Evolutionary conservation across 2,888 invertebrate genomes (phyloP).

Genomic region (Sipunculus nudus): DNA sequence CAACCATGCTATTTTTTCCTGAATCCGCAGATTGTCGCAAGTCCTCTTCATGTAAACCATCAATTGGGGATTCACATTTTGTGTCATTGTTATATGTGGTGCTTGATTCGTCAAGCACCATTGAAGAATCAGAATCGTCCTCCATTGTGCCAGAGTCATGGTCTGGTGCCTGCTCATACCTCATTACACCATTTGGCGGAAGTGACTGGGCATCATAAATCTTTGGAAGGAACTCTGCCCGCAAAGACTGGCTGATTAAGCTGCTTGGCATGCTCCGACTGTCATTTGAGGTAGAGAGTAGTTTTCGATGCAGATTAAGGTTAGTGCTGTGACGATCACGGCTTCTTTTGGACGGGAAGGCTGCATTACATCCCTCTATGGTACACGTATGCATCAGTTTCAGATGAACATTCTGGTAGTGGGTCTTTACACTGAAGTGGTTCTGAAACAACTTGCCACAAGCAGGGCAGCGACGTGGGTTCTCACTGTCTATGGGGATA

Average conservation of each 20-base stretch:
- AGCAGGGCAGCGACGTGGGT: slow-evolving; percentile 88
- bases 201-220: slow-evolving; percentile 16
- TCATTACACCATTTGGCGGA: too few species aligned
- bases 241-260: neutral
- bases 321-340: slow-evolving; percentile 93
- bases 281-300: slow-evolving; percentile 69
- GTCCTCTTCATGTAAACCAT: too few species aligned
- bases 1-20: slow-evolving; percentile 63
- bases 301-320: slow-evolving; percentile 87
- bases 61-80: too few species aligned
- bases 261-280: slow-evolving; percentile 13
- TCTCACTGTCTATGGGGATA: slow-evolving; percentile 90
- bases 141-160: too few species aligned
- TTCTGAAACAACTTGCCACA: slow-evolving; percentile 95
- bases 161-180: too few species aligned
- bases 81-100: too few species aligned
- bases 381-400: slow-evolving; percentile 96
- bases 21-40: too few species aligned
- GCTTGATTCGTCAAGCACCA: too few species aligned
- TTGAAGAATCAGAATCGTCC: too few species aligned
- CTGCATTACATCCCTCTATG: slow-evolving; percentile 92
- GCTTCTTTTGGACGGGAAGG: slow-evolving; percentile 91
- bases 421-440: slow-evolving; percentile 90
- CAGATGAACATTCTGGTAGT: slow-evolving; percentile 94
- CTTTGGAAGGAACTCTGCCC: slow-evolving; percentile 16